Conservation (phyloP, 2,113 vertebrate species). For the Circaetus cinerascens region DNA sequence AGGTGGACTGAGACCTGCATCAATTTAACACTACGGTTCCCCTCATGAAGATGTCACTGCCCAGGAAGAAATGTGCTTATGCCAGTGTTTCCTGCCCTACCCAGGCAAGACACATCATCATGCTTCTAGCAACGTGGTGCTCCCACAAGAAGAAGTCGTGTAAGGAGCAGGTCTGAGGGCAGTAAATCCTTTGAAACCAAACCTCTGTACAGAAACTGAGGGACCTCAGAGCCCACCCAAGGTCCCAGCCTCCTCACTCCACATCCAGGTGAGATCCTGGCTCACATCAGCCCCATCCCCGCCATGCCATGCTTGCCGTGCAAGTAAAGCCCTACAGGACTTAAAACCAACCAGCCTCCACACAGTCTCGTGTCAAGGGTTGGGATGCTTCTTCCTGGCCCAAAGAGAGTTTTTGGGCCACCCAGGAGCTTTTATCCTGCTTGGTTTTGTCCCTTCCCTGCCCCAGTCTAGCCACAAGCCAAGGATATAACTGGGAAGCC, state of each 20-base stretch:
- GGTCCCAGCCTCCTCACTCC: neutral
- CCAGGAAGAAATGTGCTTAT: neutral
- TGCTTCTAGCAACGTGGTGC: rapidly evolving
- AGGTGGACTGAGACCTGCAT: neutral
- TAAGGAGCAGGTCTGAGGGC: neutral
- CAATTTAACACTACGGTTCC: rapidly evolving
- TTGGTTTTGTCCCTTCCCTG: neutral
- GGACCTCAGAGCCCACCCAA: neutral
- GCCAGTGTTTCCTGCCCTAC: neutral
- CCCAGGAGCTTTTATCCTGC: neutral
- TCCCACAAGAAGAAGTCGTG: neutral
- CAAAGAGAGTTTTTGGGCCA: neutral
- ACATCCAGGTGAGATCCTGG: neutral
- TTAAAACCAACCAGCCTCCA: neutral
- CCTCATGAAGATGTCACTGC: rapidly evolving
- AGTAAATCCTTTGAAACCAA: neutral
- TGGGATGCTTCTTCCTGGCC: neutral
- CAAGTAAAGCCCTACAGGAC: neutral
- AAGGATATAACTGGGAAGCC: neutral
- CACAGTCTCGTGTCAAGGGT: neutral
- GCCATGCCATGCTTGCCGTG: rapidly evolving
- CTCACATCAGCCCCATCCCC: neutral
- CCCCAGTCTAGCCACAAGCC: neutral
- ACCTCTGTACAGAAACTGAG: neutral
- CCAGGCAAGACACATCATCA: neutral